These are phyloP conservation scores for Zoanthus sansibaricus DNA, from an alignment of 92 coral and sea anemone genomes.

Conservation along the genomic window DNA sequence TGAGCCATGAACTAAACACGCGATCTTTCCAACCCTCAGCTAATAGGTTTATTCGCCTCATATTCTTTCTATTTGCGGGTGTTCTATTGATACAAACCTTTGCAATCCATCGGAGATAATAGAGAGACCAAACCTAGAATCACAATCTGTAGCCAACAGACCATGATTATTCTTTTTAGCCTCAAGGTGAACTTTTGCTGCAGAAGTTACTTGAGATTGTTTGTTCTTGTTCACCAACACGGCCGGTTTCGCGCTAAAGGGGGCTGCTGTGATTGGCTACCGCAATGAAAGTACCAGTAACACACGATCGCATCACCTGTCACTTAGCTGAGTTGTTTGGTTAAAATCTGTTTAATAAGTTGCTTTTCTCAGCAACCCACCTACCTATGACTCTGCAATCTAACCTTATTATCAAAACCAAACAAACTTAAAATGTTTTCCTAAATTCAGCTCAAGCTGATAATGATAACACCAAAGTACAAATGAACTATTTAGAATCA, in stretches of 20 bases:
- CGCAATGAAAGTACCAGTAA: neutral
- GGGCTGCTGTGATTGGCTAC: constrained; percentile 14
- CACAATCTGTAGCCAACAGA: neutral
- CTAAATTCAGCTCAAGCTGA: too few species aligned
- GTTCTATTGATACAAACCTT: constrained; percentile 2
- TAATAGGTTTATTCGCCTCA: neutral
- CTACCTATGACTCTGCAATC: too few species aligned
- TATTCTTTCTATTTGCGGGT: neutral
- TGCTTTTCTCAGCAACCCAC: neutral
- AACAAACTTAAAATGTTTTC: too few species aligned
- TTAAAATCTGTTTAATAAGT: neutral
- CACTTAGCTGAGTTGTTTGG: neutral
- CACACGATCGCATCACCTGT: constrained; percentile 36
- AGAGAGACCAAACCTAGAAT: neutral
- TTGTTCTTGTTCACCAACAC: constrained; percentile 15
- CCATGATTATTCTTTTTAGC: neutral
- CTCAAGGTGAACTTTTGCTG: neutral
- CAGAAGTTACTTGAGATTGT: neutral
- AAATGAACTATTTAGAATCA: too few species aligned
- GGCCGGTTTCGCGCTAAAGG: neutral
- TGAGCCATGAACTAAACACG: too few species aligned
- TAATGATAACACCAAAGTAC: too few species aligned
- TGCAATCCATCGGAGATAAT: constrained; percentile 7
- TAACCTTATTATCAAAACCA: too few species aligned
- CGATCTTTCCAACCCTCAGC: too few species aligned